Evolutionary conservation across 2,888 invertebrate species (phyloP).

Genomic region (Clusia tigrina): DNA sequence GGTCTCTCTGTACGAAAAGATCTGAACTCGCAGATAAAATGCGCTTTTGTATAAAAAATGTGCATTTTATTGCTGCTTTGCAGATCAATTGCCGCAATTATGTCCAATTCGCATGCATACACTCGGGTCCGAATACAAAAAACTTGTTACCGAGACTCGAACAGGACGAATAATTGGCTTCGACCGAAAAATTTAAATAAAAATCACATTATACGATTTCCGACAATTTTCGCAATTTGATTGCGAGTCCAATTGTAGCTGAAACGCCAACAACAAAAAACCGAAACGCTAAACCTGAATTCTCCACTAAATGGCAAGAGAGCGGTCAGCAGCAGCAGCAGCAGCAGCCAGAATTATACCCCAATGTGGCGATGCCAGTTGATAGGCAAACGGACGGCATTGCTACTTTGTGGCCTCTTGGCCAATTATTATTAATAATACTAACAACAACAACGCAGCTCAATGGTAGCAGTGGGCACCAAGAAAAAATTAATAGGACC

Average conservation of each 20-base stretch:
- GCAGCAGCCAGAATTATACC: not conserved
- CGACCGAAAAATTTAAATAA: not conserved
- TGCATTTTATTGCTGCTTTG: not conserved
- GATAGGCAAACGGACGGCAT: too few species aligned
- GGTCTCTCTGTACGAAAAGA: too few species aligned
- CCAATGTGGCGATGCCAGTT: too few species aligned
- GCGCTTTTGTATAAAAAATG: too few species aligned
- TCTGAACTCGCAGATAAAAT: too few species aligned
- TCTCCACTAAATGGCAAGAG: slow-evolving; percentile 45
- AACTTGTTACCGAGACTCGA: not conserved
- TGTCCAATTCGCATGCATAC: too few species aligned
- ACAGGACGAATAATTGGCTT: not conserved
- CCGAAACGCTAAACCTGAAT: slow-evolving; percentile 48
- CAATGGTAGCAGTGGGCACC: slow-evolving; percentile 25
- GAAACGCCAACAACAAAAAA: slow-evolving; percentile 35
- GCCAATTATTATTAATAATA: slow-evolving; percentile 49
- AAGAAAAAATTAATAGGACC: slow-evolving; percentile 55
- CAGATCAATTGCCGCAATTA: not conserved
- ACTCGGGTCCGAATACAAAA: not conserved
- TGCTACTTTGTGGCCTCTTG: slow-evolving; percentile 23
- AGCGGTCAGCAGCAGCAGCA: not conserved
- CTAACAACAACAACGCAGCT: slow-evolving; percentile 33
- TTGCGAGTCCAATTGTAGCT: slow-evolving; percentile 18
- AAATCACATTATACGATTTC: slow-evolving; percentile 31
- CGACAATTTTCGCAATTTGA: slow-evolving; percentile 33